These are phyloP conservation scores for Sebastes steindachneri DNA, from an alignment of 2,797 vertebrate genomes.

Conservation along the genomic window DNA sequence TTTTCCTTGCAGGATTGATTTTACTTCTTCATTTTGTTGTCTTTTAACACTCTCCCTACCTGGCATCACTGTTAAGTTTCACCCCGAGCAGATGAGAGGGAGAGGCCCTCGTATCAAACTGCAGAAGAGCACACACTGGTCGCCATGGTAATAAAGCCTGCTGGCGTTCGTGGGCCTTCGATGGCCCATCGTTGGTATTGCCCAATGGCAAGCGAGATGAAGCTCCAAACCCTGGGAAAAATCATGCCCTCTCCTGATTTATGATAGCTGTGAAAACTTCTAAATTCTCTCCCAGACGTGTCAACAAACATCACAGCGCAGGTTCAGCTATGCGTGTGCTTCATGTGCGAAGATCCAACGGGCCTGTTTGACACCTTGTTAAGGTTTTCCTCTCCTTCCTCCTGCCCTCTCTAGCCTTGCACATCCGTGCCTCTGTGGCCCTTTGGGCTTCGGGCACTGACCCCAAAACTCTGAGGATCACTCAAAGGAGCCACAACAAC, in stretches of 20 bases:
- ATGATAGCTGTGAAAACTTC: constrained; percentile 78
- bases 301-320: constrained; percentile 84
- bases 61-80: not conserved
- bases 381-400: constrained; percentile 68
- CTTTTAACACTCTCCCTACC: not conserved
- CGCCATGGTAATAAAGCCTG: constrained; percentile 29
- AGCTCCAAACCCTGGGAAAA: constrained; percentile 79
- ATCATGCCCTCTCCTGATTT: constrained; percentile 74
- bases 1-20: not conserved
- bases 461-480: constrained; percentile 60
- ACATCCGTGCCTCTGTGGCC: constrained; percentile 53
- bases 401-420: constrained; percentile 34
- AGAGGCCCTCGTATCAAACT: constrained; percentile 22
- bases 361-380: constrained; percentile 78
- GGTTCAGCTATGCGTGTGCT: constrained; percentile 69
- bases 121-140: constrained; percentile 14
- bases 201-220: constrained; percentile 23
- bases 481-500: constrained; percentile 55
- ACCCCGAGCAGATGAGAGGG: constrained; percentile 5
- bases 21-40: not conserved
- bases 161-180: constrained; percentile 9
- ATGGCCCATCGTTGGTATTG: not conserved
- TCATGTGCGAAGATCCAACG: constrained; percentile 71
- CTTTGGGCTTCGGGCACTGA: constrained; percentile 65
- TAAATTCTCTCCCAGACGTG: constrained; percentile 81